phyloP scores from a whole-genome alignment of 2,797 vertebrate species.

The Remorina albescens region DNA sequence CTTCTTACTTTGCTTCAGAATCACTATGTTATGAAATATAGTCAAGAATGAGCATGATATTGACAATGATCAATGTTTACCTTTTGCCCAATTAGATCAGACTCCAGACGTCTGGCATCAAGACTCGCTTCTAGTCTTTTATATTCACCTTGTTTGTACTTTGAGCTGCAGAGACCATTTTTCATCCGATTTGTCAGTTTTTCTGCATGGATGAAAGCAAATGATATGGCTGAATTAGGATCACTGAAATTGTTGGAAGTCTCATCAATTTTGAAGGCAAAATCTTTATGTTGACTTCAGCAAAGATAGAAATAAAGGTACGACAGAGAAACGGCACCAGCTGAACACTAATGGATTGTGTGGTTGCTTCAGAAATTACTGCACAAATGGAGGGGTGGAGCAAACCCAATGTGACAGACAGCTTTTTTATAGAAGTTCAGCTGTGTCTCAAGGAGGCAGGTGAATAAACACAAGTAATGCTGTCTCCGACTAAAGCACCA shows the following conservation, averaged over 20 bases:
- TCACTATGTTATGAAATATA: slow-evolving; percentile 28
- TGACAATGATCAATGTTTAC: slow-evolving; percentile 76
- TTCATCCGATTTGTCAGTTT: slow-evolving; percentile 79
- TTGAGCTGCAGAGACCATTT: slow-evolving; percentile 82
- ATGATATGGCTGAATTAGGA: slow-evolving; percentile 66
- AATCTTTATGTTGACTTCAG: slow-evolving; percentile 65
- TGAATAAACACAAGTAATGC: slow-evolving; percentile 72
- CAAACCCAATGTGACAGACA: slow-evolving; percentile 43
- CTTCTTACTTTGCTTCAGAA: slow-evolving; percentile 42
- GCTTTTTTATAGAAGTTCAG: slow-evolving; percentile 58
- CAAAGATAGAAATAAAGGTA: slow-evolving; percentile 36
- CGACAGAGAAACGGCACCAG: slow-evolving; percentile 39
- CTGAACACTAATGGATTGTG: slow-evolving; percentile 36
- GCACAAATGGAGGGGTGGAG: slow-evolving; percentile 6
- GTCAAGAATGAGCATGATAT: slow-evolving; percentile 31
- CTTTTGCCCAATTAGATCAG: slow-evolving; percentile 87
- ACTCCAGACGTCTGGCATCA: slow-evolving; percentile 85
- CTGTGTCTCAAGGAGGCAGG: slow-evolving; percentile 63
- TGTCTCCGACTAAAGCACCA: slow-evolving; percentile 59
- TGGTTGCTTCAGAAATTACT: slow-evolving; percentile 46
- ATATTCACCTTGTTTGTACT: slow-evolving; percentile 89
- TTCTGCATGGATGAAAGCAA: slow-evolving; percentile 81
- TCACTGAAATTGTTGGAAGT: slow-evolving; percentile 50
- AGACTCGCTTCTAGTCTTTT: slow-evolving; percentile 85
- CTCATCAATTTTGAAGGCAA: slow-evolving; percentile 53